A percentile compares a stretch with the other conserved stretches of the same genome.
Conservation (phyloP, 2,888 invertebrate species). For the Mesorhabditis sp. region DNA sequence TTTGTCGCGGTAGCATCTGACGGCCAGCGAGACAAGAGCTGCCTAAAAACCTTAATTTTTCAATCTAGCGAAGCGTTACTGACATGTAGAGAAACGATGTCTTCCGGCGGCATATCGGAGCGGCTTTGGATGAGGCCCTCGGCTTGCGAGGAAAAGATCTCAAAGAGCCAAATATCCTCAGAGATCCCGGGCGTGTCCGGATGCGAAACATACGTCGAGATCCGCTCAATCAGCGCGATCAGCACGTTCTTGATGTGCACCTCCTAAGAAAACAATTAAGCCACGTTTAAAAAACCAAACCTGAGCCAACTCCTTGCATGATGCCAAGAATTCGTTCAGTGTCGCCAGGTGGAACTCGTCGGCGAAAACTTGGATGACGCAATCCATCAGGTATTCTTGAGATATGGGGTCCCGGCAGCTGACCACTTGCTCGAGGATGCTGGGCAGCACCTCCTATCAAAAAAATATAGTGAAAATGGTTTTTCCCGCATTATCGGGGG, state of each 20-base stretch:
- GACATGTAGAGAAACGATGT: constrained; percentile 89
- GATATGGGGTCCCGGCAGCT: constrained; percentile 96
- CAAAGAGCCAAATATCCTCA: constrained; percentile 86
- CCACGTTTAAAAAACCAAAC: constrained; percentile 9
- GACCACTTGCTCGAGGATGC: constrained; percentile 90
- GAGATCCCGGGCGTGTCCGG: constrained; percentile 68
- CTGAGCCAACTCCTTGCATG: constrained; percentile 79
- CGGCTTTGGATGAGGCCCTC: constrained; percentile 74
- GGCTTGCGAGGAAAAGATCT: constrained; percentile 95
- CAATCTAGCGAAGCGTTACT: constrained; percentile 56
- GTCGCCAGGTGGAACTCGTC: constrained; percentile 98
- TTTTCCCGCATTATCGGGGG: no score
- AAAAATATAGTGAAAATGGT: no score
- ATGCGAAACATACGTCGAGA: constrained; percentile 58
- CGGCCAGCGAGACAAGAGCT: constrained; percentile 83
- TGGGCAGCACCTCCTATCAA: constrained; percentile 77
- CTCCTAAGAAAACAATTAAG: constrained; percentile 15
- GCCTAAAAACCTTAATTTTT: constrained; percentile 31
- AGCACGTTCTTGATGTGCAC: constrained; percentile 79
- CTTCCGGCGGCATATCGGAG: constrained; percentile 89
- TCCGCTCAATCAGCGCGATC: constrained; percentile 83
- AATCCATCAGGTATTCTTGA: constrained; percentile 98
- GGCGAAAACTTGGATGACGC: constrained; percentile 96
- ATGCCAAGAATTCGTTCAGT: constrained; percentile 86
- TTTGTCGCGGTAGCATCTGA: constrained; percentile 91